A percentile compares a stretch with the other conserved stretches of the same genome.
These are phyloP conservation scores for Dasyprocta punctata DNA, from an alignment of 2,113 vertebrate species.

Conservation along the genomic window DNA sequence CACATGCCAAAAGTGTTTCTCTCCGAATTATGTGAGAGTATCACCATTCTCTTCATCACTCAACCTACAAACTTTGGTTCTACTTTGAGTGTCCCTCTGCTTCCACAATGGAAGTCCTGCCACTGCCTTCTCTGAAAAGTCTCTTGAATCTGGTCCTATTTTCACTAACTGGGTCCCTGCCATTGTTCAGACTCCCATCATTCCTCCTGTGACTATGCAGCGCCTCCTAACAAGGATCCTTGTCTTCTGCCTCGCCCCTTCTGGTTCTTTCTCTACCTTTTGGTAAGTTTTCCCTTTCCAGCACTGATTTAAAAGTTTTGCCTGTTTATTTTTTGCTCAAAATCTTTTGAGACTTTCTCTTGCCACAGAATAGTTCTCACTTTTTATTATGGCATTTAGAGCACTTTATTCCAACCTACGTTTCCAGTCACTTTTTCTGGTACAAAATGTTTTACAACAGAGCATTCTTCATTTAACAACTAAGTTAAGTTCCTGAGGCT, in stretches of 20 bases:
- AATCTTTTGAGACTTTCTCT: not conserved
- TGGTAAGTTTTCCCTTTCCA: not conserved
- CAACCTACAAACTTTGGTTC: not conserved
- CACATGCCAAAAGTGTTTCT: not conserved
- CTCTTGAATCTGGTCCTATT: not conserved
- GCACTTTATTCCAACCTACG: not conserved
- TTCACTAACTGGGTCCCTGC: not conserved
- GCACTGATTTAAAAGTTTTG: not conserved
- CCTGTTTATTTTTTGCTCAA: conserved; percentile 6
- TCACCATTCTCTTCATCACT: not conserved
- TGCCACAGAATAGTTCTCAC: not conserved
- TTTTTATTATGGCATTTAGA: not conserved
- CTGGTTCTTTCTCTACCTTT: not conserved
- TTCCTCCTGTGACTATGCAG: not conserved
- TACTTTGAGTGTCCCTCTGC: not conserved
- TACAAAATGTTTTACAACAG: conserved; percentile 7
- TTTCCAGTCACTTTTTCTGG: not conserved
- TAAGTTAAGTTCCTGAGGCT: not conserved
- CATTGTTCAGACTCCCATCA: not conserved
- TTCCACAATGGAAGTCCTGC: not conserved
- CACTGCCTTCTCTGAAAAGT: not conserved
- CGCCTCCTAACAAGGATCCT: not conserved
- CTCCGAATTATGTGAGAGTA: not conserved
- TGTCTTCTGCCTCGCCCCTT: not conserved
- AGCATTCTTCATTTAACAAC: not conserved